These are phyloP conservation scores for Mesoligia furuncula DNA, from an alignment of 2,888 invertebrate species.

Conservation along the genomic window DNA sequence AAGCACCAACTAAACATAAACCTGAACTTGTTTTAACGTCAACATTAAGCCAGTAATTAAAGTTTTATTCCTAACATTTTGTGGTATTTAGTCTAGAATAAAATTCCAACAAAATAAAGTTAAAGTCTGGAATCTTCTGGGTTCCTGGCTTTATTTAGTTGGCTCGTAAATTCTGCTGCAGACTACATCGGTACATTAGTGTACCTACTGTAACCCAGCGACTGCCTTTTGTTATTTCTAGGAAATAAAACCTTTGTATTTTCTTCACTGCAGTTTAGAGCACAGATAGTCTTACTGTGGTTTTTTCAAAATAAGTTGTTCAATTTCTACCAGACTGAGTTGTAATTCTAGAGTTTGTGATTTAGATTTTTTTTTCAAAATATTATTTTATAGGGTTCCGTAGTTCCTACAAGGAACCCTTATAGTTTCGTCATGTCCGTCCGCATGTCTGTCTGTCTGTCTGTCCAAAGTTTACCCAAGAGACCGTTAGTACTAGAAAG, in stretches of 20 bases:
- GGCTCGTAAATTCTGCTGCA: slow-evolving; percentile 54
- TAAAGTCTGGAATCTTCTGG: slow-evolving; percentile 34
- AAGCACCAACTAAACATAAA: slow-evolving; percentile 12
- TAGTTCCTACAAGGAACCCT: too few species aligned
- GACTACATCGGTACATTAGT: slow-evolving; percentile 47
- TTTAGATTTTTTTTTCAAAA: too few species aligned
- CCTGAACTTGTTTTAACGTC: slow-evolving; percentile 17
- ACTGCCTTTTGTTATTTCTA: slow-evolving; percentile 28
- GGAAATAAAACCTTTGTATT: slow-evolving; percentile 17
- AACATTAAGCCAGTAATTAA: slow-evolving; percentile 42
- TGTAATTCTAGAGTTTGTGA: too few species aligned
- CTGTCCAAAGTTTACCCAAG: too few species aligned
- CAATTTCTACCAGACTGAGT: neutral
- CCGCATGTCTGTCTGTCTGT: too few species aligned
- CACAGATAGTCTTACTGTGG: neutral
- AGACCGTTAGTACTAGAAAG: too few species aligned
- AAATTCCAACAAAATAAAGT: slow-evolving; percentile 39
- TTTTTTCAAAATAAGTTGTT: neutral
- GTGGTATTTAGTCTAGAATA: slow-evolving; percentile 36
- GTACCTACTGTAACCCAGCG: slow-evolving; percentile 11
- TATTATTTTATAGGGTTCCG: too few species aligned
- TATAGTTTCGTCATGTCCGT: too few species aligned
- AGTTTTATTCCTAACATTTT: slow-evolving; percentile 35
- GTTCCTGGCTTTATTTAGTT: slow-evolving; percentile 35
- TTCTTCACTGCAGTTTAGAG: slow-evolving; percentile 8